Evolutionary conservation across 2,888 invertebrate species (phyloP).

Genomic region (Mamestra brassicae): DNA sequence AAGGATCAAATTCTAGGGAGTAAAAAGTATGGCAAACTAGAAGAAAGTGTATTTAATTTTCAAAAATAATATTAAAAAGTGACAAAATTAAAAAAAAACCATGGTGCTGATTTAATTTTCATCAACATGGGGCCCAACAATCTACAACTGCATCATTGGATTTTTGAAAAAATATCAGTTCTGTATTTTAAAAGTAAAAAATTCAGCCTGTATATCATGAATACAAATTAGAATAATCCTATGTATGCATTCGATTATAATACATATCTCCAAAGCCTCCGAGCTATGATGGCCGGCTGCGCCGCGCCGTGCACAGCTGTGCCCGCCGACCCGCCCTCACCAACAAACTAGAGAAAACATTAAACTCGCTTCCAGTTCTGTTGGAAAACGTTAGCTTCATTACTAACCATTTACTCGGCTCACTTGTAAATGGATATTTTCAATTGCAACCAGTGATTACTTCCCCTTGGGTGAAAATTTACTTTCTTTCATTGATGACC

Average conservation of each 20-base stretch:
- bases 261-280: constrained; percentile 32
- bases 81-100: too few relatives aligned
- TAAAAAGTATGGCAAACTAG: too few relatives aligned
- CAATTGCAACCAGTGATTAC: constrained; percentile 80
- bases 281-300: constrained; percentile 47
- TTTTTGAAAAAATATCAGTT: too few relatives aligned
- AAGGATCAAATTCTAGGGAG: too few relatives aligned
- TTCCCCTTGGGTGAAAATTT: constrained; percentile 78
- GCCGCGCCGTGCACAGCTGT: constrained; percentile 38
- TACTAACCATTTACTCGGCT: constrained; percentile 68
- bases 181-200: too few relatives aligned
- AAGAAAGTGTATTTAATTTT: too few relatives aligned
- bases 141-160: too few relatives aligned
- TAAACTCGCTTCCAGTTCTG: constrained; percentile 69
- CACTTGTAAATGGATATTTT: constrained; percentile 78
- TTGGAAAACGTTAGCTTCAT: constrained; percentile 75
- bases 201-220: not conserved
- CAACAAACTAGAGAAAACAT: constrained; percentile 70
- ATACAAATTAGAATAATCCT: constrained; percentile 41
- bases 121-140: too few relatives aligned
- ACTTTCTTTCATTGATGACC: constrained; percentile 78
- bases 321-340: constrained; percentile 52
- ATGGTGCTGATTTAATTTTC: too few relatives aligned
- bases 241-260: constrained; percentile 40
- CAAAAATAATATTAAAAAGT: too few relatives aligned